These are phyloP conservation scores for Psettodes erumei DNA, from an alignment of 2,113 vertebrate species.

Conservation along the genomic window DNA sequence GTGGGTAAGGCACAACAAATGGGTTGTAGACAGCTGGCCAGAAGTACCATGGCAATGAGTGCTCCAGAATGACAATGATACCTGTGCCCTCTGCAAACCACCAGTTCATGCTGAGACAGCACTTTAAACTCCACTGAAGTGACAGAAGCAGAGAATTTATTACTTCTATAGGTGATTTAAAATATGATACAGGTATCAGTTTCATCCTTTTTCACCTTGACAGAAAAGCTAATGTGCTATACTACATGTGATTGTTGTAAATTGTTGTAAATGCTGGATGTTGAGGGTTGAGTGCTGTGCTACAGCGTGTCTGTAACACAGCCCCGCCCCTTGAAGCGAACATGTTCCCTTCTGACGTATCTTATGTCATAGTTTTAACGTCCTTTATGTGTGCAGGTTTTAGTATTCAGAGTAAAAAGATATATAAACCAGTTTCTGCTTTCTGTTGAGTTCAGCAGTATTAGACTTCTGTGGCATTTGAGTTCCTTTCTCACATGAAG, in stretches of 20 bases:
- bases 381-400: constrained; percentile 25
- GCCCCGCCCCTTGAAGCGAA: not conserved
- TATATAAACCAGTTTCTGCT: constrained; percentile 43
- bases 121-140: constrained; percentile 54
- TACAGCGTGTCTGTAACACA: constrained; percentile 1
- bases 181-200: constrained; percentile 27
- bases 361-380: constrained; percentile 17
- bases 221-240: not conserved
- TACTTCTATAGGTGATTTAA: constrained; percentile 43
- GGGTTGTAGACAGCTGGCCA: constrained; percentile 62
- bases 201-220: constrained; percentile 15
- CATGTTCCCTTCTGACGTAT: constrained; percentile 19
- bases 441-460: constrained; percentile 56
- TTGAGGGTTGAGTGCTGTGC: not conserved
- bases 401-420: constrained; percentile 37
- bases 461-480: constrained; percentile 30
- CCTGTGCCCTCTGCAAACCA: constrained; percentile 61
- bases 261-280: not conserved
- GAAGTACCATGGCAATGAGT: constrained; percentile 56
- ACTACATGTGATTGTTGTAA: not conserved
- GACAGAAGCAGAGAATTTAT: constrained; percentile 54
- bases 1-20: constrained; percentile 50
- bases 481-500: constrained; percentile 23
- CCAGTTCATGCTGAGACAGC: constrained; percentile 70
- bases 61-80: constrained; percentile 75